Conservation (phyloP, 2,113 vertebrate species). For the Tetrax tetrax region DNA sequence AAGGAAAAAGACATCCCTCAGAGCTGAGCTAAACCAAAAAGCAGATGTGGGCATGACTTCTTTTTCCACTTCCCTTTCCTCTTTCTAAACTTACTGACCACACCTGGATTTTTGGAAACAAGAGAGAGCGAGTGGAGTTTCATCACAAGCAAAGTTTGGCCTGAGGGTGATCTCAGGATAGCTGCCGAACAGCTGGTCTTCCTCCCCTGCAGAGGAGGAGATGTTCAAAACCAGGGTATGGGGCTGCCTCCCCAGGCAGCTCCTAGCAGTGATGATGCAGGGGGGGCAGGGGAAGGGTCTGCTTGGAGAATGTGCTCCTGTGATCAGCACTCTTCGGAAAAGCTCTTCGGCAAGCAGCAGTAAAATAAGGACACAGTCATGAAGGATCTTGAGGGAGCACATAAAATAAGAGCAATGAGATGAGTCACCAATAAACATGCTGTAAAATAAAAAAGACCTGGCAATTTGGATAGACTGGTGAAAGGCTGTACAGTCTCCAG, state of each 20-base stretch:
- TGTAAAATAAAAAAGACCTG: background rate
- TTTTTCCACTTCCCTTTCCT: background rate
- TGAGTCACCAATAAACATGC: background rate
- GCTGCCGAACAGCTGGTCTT: background rate
- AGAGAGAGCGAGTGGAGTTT: background rate
- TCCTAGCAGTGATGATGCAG: background rate
- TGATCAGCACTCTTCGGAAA: background rate
- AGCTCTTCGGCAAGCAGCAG: background rate
- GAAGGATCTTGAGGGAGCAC: background rate
- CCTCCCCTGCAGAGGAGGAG: background rate
- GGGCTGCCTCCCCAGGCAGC: background rate
- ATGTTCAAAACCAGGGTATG: background rate
- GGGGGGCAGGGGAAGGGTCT: background rate
- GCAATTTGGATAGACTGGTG: background rate
- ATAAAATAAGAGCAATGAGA: background rate
- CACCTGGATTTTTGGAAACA: background rate
- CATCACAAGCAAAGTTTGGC: background rate
- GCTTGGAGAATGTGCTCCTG: background rate
- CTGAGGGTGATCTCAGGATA: background rate
- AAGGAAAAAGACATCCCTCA: background rate
- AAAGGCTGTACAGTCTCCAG: background rate
- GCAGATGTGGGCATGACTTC: background rate
- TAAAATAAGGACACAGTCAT: background rate
- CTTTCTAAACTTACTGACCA: background rate
- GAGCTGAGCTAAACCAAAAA: background rate